phyloP scores from a whole-genome alignment of 2,113 vertebrate genomes.

The Triplophysa rosa region DNA sequence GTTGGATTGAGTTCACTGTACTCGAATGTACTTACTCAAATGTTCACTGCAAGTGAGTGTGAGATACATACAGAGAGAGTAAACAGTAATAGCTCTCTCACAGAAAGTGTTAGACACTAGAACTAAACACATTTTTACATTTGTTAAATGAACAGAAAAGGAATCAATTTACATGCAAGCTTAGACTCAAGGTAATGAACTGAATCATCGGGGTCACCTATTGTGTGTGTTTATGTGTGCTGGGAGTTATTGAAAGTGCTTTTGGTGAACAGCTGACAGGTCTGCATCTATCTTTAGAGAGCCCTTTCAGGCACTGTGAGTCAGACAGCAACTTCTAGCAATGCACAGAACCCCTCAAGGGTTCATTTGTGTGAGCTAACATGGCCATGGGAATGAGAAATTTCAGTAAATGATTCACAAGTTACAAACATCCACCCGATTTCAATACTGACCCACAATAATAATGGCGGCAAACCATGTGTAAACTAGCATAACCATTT shows the following conservation, averaged over 20 bases:
- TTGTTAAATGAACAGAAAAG: too few species aligned
- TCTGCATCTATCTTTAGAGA: slow-evolving; percentile 53
- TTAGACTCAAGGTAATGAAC: too few species aligned
- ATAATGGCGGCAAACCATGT: too few species aligned
- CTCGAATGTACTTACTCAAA: too few species aligned
- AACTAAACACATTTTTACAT: too few species aligned
- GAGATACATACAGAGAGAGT: too few species aligned
- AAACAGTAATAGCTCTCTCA: too few species aligned
- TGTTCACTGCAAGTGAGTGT: too few species aligned
- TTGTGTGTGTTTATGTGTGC: neutral
- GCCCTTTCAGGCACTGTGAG: slow-evolving; percentile 50
- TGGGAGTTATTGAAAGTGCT: slow-evolving; percentile 25
- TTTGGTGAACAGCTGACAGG: slow-evolving; percentile 38
- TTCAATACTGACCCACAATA: neutral
- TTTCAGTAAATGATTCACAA: neutral
- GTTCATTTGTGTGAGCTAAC: neutral
- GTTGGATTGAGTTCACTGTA: too few species aligned
- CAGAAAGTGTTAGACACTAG: too few species aligned
- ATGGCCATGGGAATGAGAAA: neutral
- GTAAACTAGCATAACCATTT: too few species aligned
- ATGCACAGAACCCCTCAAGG: neutral
- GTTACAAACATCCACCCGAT: neutral
- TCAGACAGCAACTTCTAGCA: slow-evolving; percentile 33
- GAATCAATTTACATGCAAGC: too few species aligned
- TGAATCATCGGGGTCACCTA: neutral